Percentiles rank a stretch among this genome's conserved stretches.
Conservation (phyloP, 1,140 invertebrate genomes). For the Asobara japonica region DNA sequence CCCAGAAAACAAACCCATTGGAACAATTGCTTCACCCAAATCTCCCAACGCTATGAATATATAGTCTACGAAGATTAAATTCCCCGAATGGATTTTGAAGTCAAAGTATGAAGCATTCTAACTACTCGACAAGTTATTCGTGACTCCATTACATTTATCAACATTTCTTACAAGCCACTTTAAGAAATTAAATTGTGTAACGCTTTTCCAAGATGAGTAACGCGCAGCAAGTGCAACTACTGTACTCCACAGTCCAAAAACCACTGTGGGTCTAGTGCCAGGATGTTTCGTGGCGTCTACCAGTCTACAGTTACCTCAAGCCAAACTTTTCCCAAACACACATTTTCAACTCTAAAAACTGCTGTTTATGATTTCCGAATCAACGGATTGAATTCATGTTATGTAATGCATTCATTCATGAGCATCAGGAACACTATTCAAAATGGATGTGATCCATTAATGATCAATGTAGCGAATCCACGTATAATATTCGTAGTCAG, state of each 20-base stretch:
- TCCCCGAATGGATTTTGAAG: too few relatives aligned
- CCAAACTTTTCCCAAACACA: background rate
- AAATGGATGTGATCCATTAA: too few relatives aligned
- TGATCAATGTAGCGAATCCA: too few relatives aligned
- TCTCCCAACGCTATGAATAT: too few relatives aligned
- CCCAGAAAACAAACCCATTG: too few relatives aligned
- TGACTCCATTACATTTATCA: background rate
- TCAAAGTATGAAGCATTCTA: too few relatives aligned
- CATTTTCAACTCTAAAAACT: background rate
- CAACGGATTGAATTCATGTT: background rate
- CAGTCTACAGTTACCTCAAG: background rate
- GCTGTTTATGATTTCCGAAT: background rate
- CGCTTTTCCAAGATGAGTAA: background rate
- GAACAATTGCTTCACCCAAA: too few relatives aligned
- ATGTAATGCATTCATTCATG: background rate
- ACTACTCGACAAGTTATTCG: too few relatives aligned
- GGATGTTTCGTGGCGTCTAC: background rate
- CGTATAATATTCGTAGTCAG: too few relatives aligned
- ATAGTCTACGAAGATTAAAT: too few relatives aligned
- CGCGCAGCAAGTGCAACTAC: background rate
- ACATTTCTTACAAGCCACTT: slow-evolving; percentile 3
- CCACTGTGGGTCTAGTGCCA: slow-evolving; percentile 1
- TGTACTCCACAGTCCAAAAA: background rate
- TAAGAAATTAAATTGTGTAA: slow-evolving; percentile 6
- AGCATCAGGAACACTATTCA: too few relatives aligned